These are phyloP conservation scores for Tringa solitaria DNA, from an alignment of 2,113 vertebrate genomes.

Conservation along the genomic window DNA sequence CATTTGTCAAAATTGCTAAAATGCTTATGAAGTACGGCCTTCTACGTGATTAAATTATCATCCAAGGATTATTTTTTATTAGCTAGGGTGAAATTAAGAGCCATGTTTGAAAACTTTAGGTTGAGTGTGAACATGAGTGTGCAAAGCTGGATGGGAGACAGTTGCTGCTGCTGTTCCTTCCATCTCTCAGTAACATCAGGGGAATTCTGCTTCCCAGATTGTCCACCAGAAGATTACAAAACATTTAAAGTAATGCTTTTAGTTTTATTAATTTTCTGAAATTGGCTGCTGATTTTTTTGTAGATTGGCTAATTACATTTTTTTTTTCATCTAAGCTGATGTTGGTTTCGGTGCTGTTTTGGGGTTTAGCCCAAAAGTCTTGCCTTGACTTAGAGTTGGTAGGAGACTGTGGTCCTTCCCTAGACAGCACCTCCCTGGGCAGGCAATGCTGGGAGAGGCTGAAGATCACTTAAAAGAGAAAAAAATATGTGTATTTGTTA, in stretches of 20 bases:
- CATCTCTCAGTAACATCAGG: not conserved
- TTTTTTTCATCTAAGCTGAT: not conserved
- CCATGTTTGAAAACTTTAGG: not conserved
- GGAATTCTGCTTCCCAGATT: not conserved
- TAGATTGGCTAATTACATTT: not conserved
- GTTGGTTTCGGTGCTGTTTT: not conserved
- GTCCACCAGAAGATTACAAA: not conserved
- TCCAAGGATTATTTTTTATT: not conserved
- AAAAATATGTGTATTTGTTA: not conserved
- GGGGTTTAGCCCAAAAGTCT: not conserved
- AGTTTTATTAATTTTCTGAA: not conserved
- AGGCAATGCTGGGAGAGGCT: not conserved
- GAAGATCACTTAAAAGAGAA: not conserved
- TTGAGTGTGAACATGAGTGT: not conserved
- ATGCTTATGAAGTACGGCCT: not conserved
- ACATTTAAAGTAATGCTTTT: not conserved
- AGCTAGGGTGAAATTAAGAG: not conserved
- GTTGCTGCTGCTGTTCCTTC: not conserved
- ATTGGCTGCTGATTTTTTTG: not conserved
- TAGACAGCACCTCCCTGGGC: not conserved
- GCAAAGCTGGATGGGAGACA: not conserved
- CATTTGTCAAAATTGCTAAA: not conserved
- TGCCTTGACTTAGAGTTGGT: not conserved
- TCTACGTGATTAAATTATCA: not conserved
- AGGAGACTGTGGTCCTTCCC: not conserved